phyloP scores from a whole-genome alignment of 2,888 invertebrate species.

The Corythucha ciliata region DNA sequence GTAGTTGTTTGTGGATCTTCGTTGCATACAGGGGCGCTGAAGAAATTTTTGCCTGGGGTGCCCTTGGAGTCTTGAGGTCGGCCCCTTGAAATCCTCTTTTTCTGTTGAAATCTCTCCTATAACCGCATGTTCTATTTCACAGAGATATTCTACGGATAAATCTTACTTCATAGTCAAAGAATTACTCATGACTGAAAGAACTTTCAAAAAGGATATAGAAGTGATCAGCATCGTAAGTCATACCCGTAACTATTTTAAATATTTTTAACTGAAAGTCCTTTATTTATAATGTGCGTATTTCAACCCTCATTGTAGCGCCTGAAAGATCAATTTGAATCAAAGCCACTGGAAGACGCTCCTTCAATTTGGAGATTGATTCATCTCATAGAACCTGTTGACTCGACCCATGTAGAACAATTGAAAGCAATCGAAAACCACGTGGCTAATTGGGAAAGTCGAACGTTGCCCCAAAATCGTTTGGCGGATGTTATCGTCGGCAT shows the following conservation, averaged over 20 bases:
- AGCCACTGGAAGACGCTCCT: constrained; percentile 48
- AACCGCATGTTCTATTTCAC: constrained; percentile 35
- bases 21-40: no score
- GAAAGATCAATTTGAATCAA: no score
- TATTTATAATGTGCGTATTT: no score
- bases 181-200: constrained; percentile 88
- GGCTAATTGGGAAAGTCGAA: constrained; percentile 61
- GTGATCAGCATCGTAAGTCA: constrained; percentile 72
- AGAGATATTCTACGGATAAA: constrained; percentile 58
- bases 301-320: no score
- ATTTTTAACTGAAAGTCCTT: no score
- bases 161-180: constrained; percentile 84
- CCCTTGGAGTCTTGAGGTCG: no score
- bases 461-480: constrained; percentile 52
- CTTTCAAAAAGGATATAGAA: constrained; percentile 88
- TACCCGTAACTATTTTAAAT: no score
- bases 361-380: constrained; percentile 49
- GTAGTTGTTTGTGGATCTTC: no score
- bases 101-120: constrained; percentile 1
- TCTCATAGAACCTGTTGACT: constrained; percentile 62
- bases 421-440: constrained; percentile 67
- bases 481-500: constrained; percentile 66
- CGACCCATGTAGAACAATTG: constrained; percentile 71
- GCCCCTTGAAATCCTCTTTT: neutral
- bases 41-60: no score